Base-by-base conservation (phyloP, 1,140 invertebrate genomes). In the Belonocnema kinseyi region DNA sequence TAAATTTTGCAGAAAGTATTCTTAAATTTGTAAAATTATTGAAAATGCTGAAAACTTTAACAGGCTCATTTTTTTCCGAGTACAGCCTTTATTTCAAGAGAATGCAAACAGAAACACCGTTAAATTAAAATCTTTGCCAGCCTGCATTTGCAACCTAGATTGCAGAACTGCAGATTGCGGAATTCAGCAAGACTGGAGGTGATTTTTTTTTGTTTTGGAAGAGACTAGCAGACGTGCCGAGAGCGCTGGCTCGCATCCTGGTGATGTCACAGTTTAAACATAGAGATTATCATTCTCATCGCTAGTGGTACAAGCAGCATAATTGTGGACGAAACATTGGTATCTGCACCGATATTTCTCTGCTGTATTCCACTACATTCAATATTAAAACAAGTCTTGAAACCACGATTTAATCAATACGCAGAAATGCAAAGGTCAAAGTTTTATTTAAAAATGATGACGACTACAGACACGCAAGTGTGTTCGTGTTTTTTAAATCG, bases 181-280 rank as follows among this genome's bases (percentile, higher is more conserved):
- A 26, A 61, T 26, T 13, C 13, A 14, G 11, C 4, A 26, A 61
- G 19, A 61, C 26, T 61, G 33, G 16, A 66, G 40, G 3, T 40
- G 14, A 26, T 21, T 12, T 58, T 16, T 14, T 58, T 21, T 61
- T 7, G 16, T 40, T 40, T 40, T 40, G 16, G 40, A 66, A 33
- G 40, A 66, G 33, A 26, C 26, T 66, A 33, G 58, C 16, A 66
- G 33, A 40, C 61, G 40, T 46, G 40, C 61, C 8, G 26, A 66
- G 26, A 26, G 40, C 61, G 33, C 33, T 66, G 21, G 72, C 53
- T 76, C 13, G 85, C 80, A 77, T 82, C 80, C 70, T 79, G 85
- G 79, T 87, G 86, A 87, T 87, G 85, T 87, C 86, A 87, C 80
- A 79, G 85, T 86, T 87, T 87, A 87, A 86, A 87, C 86, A 87